These are phyloP conservation scores for Vanessa cardui DNA, from an alignment of 2,888 invertebrate species.

Conservation along the genomic window DNA sequence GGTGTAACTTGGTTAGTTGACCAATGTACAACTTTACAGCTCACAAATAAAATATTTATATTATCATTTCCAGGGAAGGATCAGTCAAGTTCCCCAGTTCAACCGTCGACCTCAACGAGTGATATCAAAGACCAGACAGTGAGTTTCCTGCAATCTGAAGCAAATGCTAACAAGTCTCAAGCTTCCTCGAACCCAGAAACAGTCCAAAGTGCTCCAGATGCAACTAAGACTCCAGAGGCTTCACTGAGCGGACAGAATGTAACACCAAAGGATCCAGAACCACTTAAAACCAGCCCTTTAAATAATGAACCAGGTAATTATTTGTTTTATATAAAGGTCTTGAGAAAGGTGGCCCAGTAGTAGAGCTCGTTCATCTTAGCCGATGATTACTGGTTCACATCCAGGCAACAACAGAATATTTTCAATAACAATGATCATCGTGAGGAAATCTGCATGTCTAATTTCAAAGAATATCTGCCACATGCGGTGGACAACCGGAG, in stretches of 20 bases:
- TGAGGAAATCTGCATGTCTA: too few species aligned
- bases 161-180: slow-evolving; percentile 1
- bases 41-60: too few species aligned
- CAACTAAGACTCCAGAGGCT: neutral
- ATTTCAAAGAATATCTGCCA: too few species aligned
- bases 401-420: too few species aligned
- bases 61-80: slow-evolving; percentile 29
- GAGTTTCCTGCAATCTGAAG: slow-evolving; percentile 58
- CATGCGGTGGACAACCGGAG: too few species aligned
- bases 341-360: too few species aligned
- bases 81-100: slow-evolving; percentile 31
- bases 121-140: slow-evolving; percentile 55
- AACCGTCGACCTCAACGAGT: slow-evolving; percentile 58
- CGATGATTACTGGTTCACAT: too few species aligned
- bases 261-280: slow-evolving; percentile 20
- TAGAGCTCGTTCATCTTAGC: too few species aligned
- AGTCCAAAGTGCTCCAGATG: neutral
- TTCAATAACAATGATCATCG: too few species aligned
- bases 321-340: too few species aligned
- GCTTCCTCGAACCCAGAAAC: neutral
- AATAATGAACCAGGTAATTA: neutral
- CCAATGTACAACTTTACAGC: too few species aligned
- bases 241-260: neutral
- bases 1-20: too few species aligned
- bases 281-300: neutral